These are phyloP conservation scores for Bufo bufo DNA, from an alignment of 2,113 vertebrate genomes.

Conservation along the genomic window DNA sequence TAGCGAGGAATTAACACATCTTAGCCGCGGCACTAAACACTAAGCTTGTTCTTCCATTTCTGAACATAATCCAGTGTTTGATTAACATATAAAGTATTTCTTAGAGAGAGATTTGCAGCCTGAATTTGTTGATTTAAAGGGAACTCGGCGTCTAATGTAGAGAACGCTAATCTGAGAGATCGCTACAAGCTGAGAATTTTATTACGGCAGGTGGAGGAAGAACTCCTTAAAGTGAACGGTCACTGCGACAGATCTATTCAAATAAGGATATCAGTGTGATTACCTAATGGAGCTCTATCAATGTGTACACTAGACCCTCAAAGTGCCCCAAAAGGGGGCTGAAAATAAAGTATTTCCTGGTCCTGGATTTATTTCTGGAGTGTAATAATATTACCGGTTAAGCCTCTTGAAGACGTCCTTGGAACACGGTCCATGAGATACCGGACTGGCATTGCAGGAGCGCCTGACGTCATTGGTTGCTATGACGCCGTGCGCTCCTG, in stretches of 20 bases:
- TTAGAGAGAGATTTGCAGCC: slow-evolving; percentile 46
- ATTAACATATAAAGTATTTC: slow-evolving; percentile 53
- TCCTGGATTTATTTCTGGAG: no score
- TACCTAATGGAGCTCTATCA: no score
- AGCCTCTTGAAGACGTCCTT: no score
- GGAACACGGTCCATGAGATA: no score
- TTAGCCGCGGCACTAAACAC: slow-evolving; percentile 40
- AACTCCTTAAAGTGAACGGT: background rate
- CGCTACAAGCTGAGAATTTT: slow-evolving; percentile 11
- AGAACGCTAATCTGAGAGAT: slow-evolving; percentile 7
- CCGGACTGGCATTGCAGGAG: no score
- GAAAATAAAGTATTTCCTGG: background rate
- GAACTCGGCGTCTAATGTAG: slow-evolving; percentile 17
- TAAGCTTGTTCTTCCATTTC: slow-evolving; percentile 48
- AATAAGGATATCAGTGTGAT: no score
- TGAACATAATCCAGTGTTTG: slow-evolving; percentile 52
- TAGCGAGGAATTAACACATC: slow-evolving; percentile 44
- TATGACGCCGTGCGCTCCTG: no score
- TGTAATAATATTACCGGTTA: no score
- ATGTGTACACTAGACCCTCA: no score
- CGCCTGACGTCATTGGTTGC: no score
- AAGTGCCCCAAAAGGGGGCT: background rate
- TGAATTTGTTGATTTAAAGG: slow-evolving; percentile 46
- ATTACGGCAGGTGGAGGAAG: background rate
- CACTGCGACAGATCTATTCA: background rate